Evolutionary conservation across 1,140 invertebrate genomes (phyloP).

Genomic region (Oryzaephilus surinamensis): DNA sequence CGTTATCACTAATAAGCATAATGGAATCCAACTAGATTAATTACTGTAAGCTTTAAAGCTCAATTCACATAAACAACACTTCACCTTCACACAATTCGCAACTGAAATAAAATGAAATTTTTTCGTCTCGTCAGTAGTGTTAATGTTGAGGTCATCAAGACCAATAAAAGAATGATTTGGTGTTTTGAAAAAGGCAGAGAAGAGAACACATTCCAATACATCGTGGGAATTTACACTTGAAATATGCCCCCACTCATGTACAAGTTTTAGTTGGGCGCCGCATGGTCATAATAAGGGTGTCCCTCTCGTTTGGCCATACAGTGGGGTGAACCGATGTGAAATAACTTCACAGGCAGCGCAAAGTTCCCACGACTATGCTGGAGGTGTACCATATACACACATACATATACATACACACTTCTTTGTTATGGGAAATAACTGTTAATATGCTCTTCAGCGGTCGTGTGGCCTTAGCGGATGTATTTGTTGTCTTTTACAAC

Average conservation of each 20-base stretch:
- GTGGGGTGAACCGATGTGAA: slow-evolving; percentile 17
- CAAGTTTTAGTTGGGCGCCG: slow-evolving; percentile 1
- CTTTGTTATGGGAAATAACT: slow-evolving; percentile 23
- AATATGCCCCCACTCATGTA: slow-evolving; percentile 18
- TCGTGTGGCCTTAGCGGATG: slow-evolving; percentile 7
- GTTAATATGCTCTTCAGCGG: slow-evolving; percentile 13
- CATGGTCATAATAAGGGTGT: slow-evolving; percentile 5
- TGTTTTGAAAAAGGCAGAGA: too few relatives aligned
- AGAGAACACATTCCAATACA: slow-evolving; percentile 28
- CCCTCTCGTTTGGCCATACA: slow-evolving; percentile 5
- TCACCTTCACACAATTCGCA: neutral
- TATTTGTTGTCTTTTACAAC: too few relatives aligned
- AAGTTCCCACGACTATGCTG: slow-evolving; percentile 19
- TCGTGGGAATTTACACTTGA: slow-evolving; percentile 24
- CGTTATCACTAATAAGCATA: slow-evolving; percentile 35
- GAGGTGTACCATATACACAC: slow-evolving; percentile 15
- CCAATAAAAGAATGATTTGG: slow-evolving; percentile 6
- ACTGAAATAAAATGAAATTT: too few relatives aligned
- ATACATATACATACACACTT: too few relatives aligned
- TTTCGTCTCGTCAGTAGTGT: neutral
- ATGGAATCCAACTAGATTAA: slow-evolving; percentile 1
- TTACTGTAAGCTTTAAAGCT: neutral
- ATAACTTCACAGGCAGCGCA: slow-evolving; percentile 14
- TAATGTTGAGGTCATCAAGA: slow-evolving; percentile 1
- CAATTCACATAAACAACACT: neutral